phyloP scores from a whole-genome alignment of 2,888 invertebrate species.

The Smittia sp. region DNA sequence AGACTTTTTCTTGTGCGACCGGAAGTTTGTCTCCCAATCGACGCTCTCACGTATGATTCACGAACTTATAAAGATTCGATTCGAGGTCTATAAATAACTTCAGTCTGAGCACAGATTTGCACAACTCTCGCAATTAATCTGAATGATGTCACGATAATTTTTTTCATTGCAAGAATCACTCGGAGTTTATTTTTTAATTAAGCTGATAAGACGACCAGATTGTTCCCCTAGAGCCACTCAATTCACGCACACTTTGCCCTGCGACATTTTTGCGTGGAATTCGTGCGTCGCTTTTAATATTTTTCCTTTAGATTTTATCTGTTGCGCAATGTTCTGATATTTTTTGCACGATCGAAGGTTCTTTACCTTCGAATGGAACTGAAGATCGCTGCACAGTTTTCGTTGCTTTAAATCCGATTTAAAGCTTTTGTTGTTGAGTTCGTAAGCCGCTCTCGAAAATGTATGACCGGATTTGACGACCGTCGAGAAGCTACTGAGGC shows the following conservation, averaged over 20 bases:
- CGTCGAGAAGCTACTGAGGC: no score
- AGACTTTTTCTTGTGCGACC: background rate
- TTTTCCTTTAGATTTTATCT: background rate
- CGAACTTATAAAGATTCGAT: background rate
- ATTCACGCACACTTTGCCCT: background rate
- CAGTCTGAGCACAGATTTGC: background rate
- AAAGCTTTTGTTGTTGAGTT: background rate
- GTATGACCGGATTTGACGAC: no score
- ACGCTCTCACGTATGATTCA: background rate
- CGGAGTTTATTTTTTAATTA: background rate
- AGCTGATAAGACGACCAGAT: conserved; percentile 1
- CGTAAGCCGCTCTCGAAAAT: background rate
- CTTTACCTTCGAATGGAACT: background rate
- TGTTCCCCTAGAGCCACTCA: background rate
- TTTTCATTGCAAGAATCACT: no score
- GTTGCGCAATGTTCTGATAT: background rate
- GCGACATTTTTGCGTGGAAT: background rate
- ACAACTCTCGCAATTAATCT: background rate
- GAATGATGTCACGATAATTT: background rate
- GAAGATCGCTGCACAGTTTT: background rate
- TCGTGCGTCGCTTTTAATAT: background rate
- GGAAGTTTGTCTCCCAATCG: background rate
- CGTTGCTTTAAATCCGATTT: background rate
- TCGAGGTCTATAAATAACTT: background rate
- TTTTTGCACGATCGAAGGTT: background rate